Conservation (phyloP, 92 coral and sea anemone genomes). For the Heteractis magnifica region DNA sequence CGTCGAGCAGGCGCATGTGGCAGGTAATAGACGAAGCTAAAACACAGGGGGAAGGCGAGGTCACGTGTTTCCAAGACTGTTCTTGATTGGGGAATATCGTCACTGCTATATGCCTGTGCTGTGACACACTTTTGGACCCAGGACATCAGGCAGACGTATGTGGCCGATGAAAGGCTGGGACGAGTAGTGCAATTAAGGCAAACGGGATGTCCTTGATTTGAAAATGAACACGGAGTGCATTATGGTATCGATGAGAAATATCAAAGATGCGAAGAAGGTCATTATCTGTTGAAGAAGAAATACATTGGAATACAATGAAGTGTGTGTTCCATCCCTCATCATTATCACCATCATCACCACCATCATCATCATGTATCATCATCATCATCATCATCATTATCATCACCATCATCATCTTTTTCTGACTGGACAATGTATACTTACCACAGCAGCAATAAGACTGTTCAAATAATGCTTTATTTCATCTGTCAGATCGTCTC, state of each 20-base stretch:
- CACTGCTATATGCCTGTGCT: no score
- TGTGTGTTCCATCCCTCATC: neutral
- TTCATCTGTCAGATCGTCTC: conserved; percentile 6
- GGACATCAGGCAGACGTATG: neutral
- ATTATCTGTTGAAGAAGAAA: neutral
- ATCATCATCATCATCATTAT: neutral
- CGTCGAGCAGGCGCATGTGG: no score
- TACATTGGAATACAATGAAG: neutral
- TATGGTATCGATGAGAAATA: conserved; percentile 22
- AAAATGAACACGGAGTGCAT: conserved; percentile 4
- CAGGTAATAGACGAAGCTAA: no score
- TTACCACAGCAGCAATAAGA: conserved; percentile 18
- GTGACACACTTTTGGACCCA: neutral
- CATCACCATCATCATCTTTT: neutral
- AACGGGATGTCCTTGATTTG: conserved; percentile 14
- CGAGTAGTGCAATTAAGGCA: neutral
- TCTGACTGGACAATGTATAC: neutral
- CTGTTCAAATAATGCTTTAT: conserved; percentile 8
- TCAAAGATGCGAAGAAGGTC: conserved; percentile 6
- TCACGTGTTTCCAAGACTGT: no score
- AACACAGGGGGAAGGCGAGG: no score
- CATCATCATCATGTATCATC: neutral
- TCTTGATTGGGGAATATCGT: no score
- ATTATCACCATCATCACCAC: neutral
- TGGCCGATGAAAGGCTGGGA: neutral